phyloP scores from a whole-genome alignment of 2,113 vertebrate species.

The Calonectris borealis region DNA sequence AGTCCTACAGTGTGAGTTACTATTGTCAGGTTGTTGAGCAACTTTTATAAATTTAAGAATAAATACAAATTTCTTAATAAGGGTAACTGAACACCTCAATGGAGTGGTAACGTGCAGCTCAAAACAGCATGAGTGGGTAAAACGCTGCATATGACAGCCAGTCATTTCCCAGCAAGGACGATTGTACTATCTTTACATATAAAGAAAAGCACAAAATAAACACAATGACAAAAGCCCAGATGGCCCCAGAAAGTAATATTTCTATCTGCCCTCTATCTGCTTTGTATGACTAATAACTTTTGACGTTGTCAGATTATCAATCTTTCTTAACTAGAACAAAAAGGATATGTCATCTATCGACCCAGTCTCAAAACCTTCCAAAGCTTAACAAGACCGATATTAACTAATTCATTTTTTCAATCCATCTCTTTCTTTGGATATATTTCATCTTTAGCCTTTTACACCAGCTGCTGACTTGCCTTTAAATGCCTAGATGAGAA shows the following conservation, averaged over 20 bases:
- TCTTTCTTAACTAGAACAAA: neutral
- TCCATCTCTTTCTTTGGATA: neutral
- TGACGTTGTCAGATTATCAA: neutral
- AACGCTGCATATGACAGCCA: neutral
- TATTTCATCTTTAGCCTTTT: neutral
- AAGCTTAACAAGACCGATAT: neutral
- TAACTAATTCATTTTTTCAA: neutral
- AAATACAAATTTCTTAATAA: neutral
- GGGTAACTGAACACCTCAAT: neutral
- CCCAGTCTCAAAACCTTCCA: neutral
- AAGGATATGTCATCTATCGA: neutral
- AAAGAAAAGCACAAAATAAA: neutral
- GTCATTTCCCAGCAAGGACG: neutral
- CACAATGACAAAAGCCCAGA: neutral
- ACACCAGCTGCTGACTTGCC: neutral
- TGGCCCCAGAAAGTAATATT: neutral
- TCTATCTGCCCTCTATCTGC: neutral
- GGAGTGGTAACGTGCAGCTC: neutral
- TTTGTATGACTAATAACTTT: neutral
- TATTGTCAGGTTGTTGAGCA: neutral
- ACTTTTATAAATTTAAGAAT: neutral
- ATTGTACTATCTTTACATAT: neutral
- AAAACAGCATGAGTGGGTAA: neutral
- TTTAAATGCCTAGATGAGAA: neutral
- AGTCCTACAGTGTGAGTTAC: neutral